These are phyloP conservation scores for Microctonus brassicae DNA, from an alignment of 2,888 invertebrate genomes.

Conservation along the genomic window DNA sequence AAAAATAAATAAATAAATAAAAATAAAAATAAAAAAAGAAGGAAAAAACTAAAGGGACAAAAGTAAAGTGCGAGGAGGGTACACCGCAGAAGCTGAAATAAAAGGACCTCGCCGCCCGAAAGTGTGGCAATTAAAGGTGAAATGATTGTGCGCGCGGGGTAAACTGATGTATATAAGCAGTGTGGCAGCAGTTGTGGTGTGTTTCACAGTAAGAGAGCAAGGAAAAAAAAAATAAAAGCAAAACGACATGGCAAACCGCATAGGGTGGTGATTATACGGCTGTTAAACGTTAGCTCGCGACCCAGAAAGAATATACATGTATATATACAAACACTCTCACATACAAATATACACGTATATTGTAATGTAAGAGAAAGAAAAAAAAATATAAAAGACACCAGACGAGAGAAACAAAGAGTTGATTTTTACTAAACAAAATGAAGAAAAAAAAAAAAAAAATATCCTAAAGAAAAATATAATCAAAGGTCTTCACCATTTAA, in stretches of 20 bases:
- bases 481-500: not conserved
- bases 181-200: not conserved
- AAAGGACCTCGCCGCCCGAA: conserved; percentile 14
- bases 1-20: conserved; percentile 19
- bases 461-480: not conserved
- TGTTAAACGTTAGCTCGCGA: conserved; percentile 46
- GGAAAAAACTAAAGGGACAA: conserved; percentile 22
- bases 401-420: not conserved
- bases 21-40: conserved; percentile 8
- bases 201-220: conserved; percentile 7
- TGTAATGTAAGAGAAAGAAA: not conserved
- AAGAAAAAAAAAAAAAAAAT: not conserved
- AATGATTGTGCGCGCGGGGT: not conserved
- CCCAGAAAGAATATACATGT: conserved; percentile 25
- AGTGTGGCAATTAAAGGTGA: conserved; percentile 12
- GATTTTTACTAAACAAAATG: not conserved
- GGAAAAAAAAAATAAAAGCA: not conserved
- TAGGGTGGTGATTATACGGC: conserved; percentile 49
- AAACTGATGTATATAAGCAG: not conserved
- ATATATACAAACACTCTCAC: not conserved
- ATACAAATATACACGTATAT: too few relatives aligned
- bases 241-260: conserved; percentile 18
- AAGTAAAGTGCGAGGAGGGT: conserved; percentile 37
- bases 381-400: not conserved
- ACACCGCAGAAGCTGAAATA: conserved; percentile 10